A percentile compares a stretch with the other conserved stretches of the same genome.
Conservation (phyloP, 2,113 vertebrate species). For the Gnathonemus echidnorhynchus region DNA sequence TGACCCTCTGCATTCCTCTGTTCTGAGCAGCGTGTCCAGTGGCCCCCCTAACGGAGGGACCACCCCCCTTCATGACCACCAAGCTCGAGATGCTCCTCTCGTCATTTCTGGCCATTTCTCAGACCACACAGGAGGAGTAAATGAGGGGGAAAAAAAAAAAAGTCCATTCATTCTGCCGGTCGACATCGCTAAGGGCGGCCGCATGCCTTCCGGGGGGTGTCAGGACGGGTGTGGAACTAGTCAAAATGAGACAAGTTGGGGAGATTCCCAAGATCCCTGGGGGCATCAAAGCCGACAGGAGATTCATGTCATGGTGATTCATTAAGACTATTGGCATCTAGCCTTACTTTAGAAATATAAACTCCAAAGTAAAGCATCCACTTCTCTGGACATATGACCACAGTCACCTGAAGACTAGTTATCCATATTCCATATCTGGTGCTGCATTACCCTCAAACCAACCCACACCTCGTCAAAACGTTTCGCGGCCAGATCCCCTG, state of each 20-base stretch:
- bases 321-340: neutral
- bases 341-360: neutral
- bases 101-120: neutral
- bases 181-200: neutral
- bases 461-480: neutral
- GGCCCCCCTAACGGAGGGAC: neutral
- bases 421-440: neutral
- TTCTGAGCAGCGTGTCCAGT: neutral
- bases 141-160: neutral
- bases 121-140: conserved; percentile 1
- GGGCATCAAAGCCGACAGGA: neutral
- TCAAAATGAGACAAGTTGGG: neutral
- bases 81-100: neutral
- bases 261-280: neutral
- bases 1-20: neutral
- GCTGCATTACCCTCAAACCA: neutral
- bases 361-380: neutral
- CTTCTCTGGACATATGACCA: neutral
- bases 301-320: neutral
- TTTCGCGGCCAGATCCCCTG: too few species aligned
- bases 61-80: neutral
- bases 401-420: neutral
- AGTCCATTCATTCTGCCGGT: neutral
- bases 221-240: neutral
- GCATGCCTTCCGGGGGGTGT: neutral